Percentiles rank a stretch among this genome's conserved stretches.
Conservation (phyloP, 2,797 vertebrate species). For the Sebastes steindachneri region DNA sequence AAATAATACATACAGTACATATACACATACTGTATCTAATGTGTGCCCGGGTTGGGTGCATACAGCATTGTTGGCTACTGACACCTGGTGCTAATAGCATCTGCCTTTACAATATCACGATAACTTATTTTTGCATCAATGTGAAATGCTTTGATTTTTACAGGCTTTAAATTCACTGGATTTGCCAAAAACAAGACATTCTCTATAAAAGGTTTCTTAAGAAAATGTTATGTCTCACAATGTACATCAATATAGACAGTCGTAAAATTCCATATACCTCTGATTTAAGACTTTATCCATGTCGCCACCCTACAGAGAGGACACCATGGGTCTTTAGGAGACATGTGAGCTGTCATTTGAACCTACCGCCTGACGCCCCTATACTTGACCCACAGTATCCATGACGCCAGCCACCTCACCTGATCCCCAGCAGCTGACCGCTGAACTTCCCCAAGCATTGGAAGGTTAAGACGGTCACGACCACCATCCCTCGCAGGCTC, state of each 20-base stretch:
- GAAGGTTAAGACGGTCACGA: conserved; percentile 65
- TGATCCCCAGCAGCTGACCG: conserved; percentile 83
- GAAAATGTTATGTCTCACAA: neutral
- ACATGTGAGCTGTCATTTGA: conserved; percentile 36
- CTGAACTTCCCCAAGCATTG: conserved; percentile 78
- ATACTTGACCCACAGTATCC: neutral
- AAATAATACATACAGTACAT: too few species aligned
- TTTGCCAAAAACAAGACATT: neutral
- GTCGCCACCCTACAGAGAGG: neutral
- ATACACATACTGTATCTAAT: too few species aligned
- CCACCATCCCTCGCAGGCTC: conserved; percentile 75
- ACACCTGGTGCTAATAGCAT: too few species aligned
- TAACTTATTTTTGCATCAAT: neutral
- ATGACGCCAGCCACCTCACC: conserved; percentile 62
- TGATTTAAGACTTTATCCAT: neutral
- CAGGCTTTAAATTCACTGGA: neutral
- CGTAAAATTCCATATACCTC: too few species aligned
- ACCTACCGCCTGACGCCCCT: conserved; percentile 9
- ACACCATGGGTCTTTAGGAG: neutral
- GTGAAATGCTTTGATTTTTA: neutral
- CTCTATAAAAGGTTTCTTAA: neutral
- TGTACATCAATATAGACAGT: neutral
- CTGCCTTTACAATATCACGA: neutral
- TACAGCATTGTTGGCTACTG: too few species aligned
- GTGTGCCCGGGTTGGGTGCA: too few species aligned